phyloP scores from a whole-genome alignment of 2,113 vertebrate species.

The Takifugu bimaculatus region DNA sequence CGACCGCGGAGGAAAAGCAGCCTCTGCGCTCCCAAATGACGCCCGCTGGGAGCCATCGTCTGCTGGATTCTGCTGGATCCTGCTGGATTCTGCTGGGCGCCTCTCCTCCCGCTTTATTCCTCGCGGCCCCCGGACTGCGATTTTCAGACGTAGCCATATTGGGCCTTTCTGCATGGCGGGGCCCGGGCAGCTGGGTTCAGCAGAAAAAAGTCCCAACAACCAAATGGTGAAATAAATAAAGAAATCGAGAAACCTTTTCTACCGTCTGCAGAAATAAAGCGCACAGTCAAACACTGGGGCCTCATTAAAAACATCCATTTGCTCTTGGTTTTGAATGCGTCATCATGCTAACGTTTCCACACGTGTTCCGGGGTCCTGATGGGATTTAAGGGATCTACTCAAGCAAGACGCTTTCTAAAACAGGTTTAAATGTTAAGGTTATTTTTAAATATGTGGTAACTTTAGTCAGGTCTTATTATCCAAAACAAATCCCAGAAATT shows the following conservation, averaged over 20 bases:
- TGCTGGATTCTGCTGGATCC: slow-evolving; percentile 60
- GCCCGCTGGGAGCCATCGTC: slow-evolving; percentile 71
- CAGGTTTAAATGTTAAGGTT: too few relatives aligned
- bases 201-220: slow-evolving; percentile 68
- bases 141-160: slow-evolving; percentile 70
- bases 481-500: slow-evolving; percentile 9
- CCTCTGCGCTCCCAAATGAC: slow-evolving; percentile 62
- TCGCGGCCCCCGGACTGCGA: slow-evolving; percentile 70
- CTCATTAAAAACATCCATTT: slow-evolving; percentile 23
- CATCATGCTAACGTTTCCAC: too few relatives aligned
- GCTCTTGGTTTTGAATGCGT: slow-evolving; percentile 12
- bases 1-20: slow-evolving; percentile 44
- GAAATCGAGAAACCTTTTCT: slow-evolving; percentile 71
- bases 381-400: too few relatives aligned
- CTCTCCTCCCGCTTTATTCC: slow-evolving; percentile 63
- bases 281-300: slow-evolving; percentile 6
- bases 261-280: slow-evolving; percentile 68
- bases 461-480: slow-evolving; percentile 34
- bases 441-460: slow-evolving; percentile 12
- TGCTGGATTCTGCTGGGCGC: slow-evolving; percentile 63
- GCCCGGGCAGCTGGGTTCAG: slow-evolving; percentile 65
- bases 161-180: slow-evolving; percentile 71
- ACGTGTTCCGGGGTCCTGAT: too few relatives aligned
- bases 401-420: too few relatives aligned
- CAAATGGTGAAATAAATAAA: slow-evolving; percentile 71